phyloP scores from a whole-genome alignment of 53 echinoderm and acorn worm species.

The Patiria pectinifera region DNA sequence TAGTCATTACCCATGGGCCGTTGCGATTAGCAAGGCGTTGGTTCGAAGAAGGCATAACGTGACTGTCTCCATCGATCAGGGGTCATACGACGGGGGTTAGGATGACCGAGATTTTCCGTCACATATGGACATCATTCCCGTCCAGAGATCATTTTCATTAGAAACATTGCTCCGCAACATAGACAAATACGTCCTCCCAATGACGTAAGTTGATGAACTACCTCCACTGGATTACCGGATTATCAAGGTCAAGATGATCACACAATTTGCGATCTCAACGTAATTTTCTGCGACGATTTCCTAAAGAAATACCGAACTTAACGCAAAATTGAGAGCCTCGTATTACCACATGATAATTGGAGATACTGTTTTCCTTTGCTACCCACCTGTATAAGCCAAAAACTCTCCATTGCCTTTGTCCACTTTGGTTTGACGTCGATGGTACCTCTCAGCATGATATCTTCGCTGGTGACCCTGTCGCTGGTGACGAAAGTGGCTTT shows the following conservation, averaged over 20 bases:
- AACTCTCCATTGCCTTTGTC: neutral
- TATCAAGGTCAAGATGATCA: neutral
- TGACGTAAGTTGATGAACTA: neutral
- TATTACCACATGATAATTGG: neutral
- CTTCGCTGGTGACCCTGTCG: constrained; percentile 13
- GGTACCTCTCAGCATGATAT: neutral
- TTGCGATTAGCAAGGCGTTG: neutral
- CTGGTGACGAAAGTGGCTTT: too few species aligned
- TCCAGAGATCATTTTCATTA: neutral
- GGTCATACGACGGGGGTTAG: neutral
- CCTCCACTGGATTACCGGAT: neutral
- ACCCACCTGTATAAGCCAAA: neutral
- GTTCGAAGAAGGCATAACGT: neutral
- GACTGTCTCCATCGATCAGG: neutral
- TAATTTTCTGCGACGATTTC: neutral
- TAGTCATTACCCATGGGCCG: neutral
- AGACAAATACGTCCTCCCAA: neutral
- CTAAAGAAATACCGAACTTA: too few species aligned
- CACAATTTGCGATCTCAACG: neutral
- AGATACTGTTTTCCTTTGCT: neutral
- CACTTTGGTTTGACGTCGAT: neutral
- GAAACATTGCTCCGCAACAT: neutral
- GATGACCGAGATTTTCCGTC: neutral
- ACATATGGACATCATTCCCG: neutral
- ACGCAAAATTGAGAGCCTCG: neutral